phyloP scores from a whole-genome alignment of 2,888 invertebrate genomes.

The Meta bourneti region DNA sequence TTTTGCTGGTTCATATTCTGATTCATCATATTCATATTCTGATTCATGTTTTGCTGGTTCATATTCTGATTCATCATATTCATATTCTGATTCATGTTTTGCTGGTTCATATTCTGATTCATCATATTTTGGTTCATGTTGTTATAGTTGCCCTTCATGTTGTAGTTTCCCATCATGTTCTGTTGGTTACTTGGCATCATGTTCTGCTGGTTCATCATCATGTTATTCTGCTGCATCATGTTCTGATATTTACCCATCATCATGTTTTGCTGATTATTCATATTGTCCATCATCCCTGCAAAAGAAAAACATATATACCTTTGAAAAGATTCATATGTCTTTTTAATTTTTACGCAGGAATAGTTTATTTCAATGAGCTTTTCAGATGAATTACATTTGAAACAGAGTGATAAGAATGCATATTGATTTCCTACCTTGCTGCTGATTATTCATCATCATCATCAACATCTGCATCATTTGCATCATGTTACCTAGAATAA shows the following conservation, averaged over 20 bases:
- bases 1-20: conserved; percentile 30
- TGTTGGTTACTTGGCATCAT: conserved; percentile 42
- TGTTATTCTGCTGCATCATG: conserved; percentile 46
- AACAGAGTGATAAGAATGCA: not conserved
- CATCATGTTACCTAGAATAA: conserved; percentile 53
- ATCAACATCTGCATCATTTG: conserved; percentile 58
- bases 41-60: not conserved
- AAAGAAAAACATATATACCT: not conserved
- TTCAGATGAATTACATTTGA: too few species aligned
- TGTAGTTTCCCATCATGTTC: conserved; percentile 19
- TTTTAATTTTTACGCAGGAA: too few species aligned
- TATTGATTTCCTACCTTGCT: conserved; percentile 27
- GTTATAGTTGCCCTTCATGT: not conserved
- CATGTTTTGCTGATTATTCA: not conserved
- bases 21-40: conserved; percentile 11
- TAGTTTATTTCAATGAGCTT: too few species aligned
- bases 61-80: conserved; percentile 50
- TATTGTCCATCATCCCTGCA: not conserved
- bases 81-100: conserved; percentile 4
- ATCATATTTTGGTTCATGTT: conserved; percentile 57
- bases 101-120: conserved; percentile 51
- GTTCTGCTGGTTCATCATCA: conserved; percentile 33
- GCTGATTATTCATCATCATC: conserved; percentile 58
- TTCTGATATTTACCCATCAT: not conserved
- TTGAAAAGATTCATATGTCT: not conserved